Evolutionary conservation across 2,113 vertebrate genomes (phyloP), one percentile per base, ranked within the genome.

Genomic region (Odontophorus gujanensis): DNA sequence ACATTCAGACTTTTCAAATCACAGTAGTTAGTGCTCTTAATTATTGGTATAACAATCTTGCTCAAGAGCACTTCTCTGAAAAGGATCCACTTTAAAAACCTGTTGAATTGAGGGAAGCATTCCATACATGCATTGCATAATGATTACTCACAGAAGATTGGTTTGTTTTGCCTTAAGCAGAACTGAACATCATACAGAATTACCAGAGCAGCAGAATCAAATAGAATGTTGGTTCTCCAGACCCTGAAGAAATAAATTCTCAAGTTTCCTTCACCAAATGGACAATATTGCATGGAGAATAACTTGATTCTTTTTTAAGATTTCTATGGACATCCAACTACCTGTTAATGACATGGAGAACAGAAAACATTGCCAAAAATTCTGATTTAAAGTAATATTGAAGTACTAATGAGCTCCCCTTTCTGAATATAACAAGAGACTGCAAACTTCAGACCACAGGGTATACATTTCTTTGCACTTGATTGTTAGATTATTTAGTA

Each of bases 401-500:
- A 63, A 57, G 43, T n/a, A 58, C 34, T 15, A 40, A 66, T 50
- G 38, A 47, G 47, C 25, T 55, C 25, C 26, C 26, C 11, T 24
- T 30, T 69, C 61, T 43, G 22, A 59, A 62, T 72, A 32, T 80
- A 16, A 17, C 38, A 15, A 38, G 30, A 57, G 19, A 36, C 38
- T 61, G 25, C 20, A 28, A 40, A 40, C 26, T 67, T 59, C 34
- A 42, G 57, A 48, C 34, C 36, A 32, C 40, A 40, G 12, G 12
- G 40, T 40, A 32, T 97, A 89, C 98, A 98, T 58, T 97, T 97
- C 87, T 97, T 97, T 67, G 97, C 95, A 71, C 97, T 98, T 77
- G 83, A 95, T 96, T 63, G 95, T 97, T 19, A 97, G 98, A 58
- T 96, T 98, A 55, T 96, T 96, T 53, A 97, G 97, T 91, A 98